Evolutionary conservation across 2,888 invertebrate genomes (phyloP).

Genomic region (Lepetodrilus schrolli): DNA sequence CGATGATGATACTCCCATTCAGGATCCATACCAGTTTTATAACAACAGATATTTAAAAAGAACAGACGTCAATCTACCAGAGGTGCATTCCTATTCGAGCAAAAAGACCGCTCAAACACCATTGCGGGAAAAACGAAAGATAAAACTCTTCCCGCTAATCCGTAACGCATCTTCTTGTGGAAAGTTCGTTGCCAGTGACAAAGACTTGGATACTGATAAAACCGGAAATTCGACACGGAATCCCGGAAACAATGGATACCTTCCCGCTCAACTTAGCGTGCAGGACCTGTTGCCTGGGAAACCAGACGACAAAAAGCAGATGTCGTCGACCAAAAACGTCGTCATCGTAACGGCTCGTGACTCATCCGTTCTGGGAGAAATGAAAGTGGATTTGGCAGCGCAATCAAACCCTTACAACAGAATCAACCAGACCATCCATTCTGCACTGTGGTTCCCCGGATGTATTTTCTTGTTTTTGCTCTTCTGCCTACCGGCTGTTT

Average conservation of each 20-base stretch:
- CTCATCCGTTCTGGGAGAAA: conserved; percentile 17
- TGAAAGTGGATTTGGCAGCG: conserved; percentile 15
- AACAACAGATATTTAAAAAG: conserved; percentile 2
- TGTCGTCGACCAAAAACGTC: not conserved
- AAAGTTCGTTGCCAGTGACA: not conserved
- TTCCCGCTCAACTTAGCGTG: not conserved
- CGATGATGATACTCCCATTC: not conserved
- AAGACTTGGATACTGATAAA: not conserved
- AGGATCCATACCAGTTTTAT: conserved; percentile 5
- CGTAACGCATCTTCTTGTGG: not conserved
- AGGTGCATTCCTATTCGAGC: not conserved
- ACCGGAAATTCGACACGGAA: not conserved
- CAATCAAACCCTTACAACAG: not conserved
- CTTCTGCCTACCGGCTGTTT: conserved; percentile 13
- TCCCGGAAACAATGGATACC: not conserved
- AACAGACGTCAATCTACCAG: not conserved
- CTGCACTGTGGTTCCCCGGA: not conserved
- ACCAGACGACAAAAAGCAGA: conserved; percentile 2
- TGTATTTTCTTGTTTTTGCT: conserved; percentile 8
- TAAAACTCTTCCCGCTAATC: not conserved
- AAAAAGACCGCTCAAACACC: not conserved
- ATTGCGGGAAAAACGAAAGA: not conserved
- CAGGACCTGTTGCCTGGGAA: not conserved
- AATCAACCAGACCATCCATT: conserved; percentile 19
- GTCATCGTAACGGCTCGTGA: conserved; percentile 14